These are phyloP conservation scores for Conopomorpha cramerella DNA, from an alignment of 1,140 invertebrate species.

Conservation along the genomic window DNA sequence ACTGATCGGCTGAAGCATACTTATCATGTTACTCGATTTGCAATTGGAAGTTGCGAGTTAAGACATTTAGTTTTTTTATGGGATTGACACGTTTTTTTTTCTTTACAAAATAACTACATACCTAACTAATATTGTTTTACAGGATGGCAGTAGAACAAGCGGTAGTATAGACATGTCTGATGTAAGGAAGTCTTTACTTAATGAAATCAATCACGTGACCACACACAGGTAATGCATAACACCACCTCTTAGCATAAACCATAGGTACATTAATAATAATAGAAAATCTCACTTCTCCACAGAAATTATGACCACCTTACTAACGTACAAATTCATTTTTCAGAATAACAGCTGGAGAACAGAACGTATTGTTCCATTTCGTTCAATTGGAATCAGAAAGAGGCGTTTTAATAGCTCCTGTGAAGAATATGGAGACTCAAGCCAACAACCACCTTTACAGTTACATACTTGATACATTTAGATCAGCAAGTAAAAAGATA, in stretches of 20 bases:
- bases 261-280: no score
- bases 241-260: no score
- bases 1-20: no score
- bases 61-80: no score
- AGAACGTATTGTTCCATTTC: conserved; percentile 72
- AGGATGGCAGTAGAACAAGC: conserved; percentile 69
- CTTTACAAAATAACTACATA: no score
- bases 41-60: no score
- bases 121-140: conserved; percentile 18
- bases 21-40: no score
- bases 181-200: conserved; percentile 71
- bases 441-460: conserved; percentile 50
- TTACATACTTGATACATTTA: conserved; percentile 70
- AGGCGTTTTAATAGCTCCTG: conserved; percentile 68
- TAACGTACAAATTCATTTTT: no score
- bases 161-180: conserved; percentile 69
- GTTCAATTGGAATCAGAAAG: conserved; percentile 69
- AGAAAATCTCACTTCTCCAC: no score
- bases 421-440: conserved; percentile 47
- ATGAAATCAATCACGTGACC: conserved; percentile 69
- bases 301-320: neutral
- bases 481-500: conserved; percentile 68
- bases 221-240: conserved; percentile 29
- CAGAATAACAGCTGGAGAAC: conserved; percentile 66
- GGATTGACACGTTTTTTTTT: no score